These are phyloP conservation scores for Oreochromis grahami DNA, from an alignment of 2,797 vertebrate genomes.

Conservation along the genomic window DNA sequence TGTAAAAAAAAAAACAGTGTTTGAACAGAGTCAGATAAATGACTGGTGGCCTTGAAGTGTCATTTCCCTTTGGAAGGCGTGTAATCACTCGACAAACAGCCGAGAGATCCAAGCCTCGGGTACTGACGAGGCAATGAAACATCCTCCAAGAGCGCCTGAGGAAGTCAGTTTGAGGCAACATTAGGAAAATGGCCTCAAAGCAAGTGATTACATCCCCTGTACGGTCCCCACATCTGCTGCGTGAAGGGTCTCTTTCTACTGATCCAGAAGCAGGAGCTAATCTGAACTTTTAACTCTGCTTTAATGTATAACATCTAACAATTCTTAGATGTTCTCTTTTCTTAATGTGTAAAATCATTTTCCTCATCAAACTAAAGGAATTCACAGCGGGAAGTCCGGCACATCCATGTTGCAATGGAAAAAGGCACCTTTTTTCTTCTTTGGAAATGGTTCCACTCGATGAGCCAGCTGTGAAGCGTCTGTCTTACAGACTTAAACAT, in stretches of 20 bases:
- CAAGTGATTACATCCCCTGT: background rate
- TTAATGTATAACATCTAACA: background rate
- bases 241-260: background rate
- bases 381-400: background rate
- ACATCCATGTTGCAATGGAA: background rate
- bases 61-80: conserved; percentile 29
- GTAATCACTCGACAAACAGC: conserved; percentile 39
- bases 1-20: background rate
- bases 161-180: background rate
- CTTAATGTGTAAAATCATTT: background rate
- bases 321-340: background rate
- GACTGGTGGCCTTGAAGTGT: conserved; percentile 8
- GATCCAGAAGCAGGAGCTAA: background rate
- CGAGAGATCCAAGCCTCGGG: background rate
- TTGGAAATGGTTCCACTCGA: conserved; percentile 8
- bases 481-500: conserved; percentile 30
- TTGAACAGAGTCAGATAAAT: conserved; percentile 1
- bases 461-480: conserved; percentile 20
- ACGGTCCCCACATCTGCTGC: background rate
- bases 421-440: fast-evolving
- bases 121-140: conserved; percentile 4
- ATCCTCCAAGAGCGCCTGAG: conserved; percentile 9
- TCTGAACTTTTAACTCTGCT: background rate
- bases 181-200: background rate
- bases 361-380: background rate